Conservation (phyloP, 2,888 invertebrate genomes). For the Mythimna lalbum region DNA sequence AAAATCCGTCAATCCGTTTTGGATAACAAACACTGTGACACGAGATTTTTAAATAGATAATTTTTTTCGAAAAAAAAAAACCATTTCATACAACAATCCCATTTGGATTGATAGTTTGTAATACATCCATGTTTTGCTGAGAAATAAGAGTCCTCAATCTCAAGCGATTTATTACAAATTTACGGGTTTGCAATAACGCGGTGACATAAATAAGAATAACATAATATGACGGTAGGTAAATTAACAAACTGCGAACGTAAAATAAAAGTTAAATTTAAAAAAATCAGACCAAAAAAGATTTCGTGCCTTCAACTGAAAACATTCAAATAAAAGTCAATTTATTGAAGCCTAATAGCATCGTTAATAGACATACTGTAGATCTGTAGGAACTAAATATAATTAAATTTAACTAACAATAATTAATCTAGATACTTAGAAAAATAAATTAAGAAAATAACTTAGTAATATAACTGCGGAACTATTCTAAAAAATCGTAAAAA, state of each 20-base stretch:
- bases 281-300: neutral
- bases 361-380: constrained; percentile 11
- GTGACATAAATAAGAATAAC: neutral
- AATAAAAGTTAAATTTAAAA: neutral
- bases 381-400: neutral
- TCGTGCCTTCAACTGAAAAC: neutral
- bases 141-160: too few species aligned
- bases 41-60: too few species aligned
- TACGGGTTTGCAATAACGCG: too few species aligned
- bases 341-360: neutral
- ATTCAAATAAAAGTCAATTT: neutral
- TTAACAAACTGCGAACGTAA: neutral
- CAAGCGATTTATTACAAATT: too few species aligned
- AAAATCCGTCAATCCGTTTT: too few species aligned
- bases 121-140: too few species aligned
- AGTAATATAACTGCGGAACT: neutral
- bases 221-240: constrained; percentile 10
- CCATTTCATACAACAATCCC: too few species aligned
- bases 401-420: neutral
- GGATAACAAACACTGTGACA: too few species aligned
- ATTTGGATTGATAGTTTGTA: too few species aligned
- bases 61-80: too few species aligned
- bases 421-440: neutral
- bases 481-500: constrained; percentile 21
- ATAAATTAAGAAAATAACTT: neutral